Evolutionary conservation across 2,797 vertebrate species (phyloP).

Genomic region (Sebastes minor): DNA sequence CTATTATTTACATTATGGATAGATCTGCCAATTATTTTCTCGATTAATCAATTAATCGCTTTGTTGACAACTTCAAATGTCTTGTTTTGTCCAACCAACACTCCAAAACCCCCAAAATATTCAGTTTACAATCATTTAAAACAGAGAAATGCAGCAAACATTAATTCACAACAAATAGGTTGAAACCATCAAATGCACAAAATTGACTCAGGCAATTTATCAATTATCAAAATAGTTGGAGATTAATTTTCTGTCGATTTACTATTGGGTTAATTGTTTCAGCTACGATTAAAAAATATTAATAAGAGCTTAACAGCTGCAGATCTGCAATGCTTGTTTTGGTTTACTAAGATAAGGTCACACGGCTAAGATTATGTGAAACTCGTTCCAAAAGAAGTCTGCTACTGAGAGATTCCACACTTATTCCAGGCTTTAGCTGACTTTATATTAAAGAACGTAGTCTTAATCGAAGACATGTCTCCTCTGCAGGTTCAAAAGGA

Average conservation of each 20-base stretch:
- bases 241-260: neutral
- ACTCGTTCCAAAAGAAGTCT: neutral
- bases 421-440: neutral
- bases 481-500: conserved; percentile 34
- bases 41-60: too few species aligned
- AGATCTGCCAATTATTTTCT: neutral
- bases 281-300: neutral
- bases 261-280: neutral
- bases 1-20: neutral
- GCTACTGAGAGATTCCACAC: neutral
- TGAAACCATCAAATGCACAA: neutral
- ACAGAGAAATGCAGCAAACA: neutral
- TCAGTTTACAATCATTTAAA: neutral
- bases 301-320: neutral
- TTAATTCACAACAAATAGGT: neutral
- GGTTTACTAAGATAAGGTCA: conserved; percentile 4
- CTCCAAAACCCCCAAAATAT: neutral
- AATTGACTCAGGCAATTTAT: neutral
- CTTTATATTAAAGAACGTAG: conserved; percentile 1
- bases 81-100: neutral
- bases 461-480: neutral
- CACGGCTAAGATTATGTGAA: neutral
- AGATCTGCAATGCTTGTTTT: conserved; percentile 1
- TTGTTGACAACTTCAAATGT: neutral
- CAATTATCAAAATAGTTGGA: neutral